These are phyloP conservation scores for Trissolcus basalis DNA, from an alignment of 1,140 invertebrate species.

Conservation along the genomic window DNA sequence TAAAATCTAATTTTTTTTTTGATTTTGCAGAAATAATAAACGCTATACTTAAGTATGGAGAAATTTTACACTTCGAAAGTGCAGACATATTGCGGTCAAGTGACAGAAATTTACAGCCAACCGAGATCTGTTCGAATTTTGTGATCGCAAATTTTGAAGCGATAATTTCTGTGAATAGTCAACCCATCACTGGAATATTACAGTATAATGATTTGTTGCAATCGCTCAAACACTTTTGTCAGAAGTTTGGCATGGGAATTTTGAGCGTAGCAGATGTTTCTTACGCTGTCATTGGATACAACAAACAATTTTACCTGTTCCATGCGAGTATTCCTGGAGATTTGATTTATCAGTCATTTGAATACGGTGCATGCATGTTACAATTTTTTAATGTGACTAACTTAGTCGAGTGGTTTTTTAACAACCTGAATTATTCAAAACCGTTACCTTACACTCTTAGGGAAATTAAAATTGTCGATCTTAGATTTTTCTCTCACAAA, in stretches of 20 bases:
- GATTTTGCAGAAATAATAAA: conserved; percentile 14
- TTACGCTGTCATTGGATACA: conserved; percentile 66
- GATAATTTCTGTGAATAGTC: neutral
- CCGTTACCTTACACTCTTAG: conserved; percentile 61
- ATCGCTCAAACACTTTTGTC: conserved; percentile 40
- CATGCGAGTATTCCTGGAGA: conserved; percentile 59
- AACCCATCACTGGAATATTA: neutral
- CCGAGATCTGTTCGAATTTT: conserved; percentile 15
- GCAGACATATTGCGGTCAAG: neutral
- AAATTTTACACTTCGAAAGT: conserved; percentile 8
- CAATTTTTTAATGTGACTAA: conserved; percentile 63
- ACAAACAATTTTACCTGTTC: conserved; percentile 66
- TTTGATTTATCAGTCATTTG: neutral
- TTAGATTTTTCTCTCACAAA: neutral
- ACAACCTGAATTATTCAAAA: neutral
- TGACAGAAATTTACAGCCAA: conserved; percentile 1
- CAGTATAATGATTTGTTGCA: conserved; percentile 7
- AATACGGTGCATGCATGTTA: conserved; percentile 61
- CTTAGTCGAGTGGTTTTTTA: conserved; percentile 58
- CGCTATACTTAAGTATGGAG: conserved; percentile 5
- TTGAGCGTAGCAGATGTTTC: conserved; percentile 19
- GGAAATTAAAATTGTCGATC: conserved; percentile 53
- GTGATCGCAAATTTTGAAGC: conserved; percentile 20
- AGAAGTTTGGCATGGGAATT: conserved; percentile 54
- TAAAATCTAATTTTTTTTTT: too few relatives aligned